Evolutionary conservation across 2,113 vertebrate genomes (phyloP), one percentile per base, ranked within the genome.

Genomic region (Alligator sinensis): DNA sequence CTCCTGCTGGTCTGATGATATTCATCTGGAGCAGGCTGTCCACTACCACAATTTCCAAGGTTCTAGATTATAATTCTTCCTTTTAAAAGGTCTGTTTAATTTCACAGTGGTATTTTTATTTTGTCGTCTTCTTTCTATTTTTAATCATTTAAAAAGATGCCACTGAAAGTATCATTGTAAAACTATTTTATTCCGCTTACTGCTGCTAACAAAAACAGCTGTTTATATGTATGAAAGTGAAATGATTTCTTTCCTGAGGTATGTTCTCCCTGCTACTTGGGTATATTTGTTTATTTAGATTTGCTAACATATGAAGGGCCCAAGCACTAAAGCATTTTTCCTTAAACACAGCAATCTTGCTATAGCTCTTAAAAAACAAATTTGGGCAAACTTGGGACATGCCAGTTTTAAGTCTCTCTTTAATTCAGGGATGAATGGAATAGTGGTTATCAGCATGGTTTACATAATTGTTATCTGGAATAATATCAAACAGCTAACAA

Each of bases 1-100:
- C 94, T 96, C 92, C 84, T 77, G 96, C 95, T 97, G 96, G 97
- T 84, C 91, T 34, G 30, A 63, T 84, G 82, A 85, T 94, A 95
- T 85, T 96, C 91, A 94, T 82, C 82, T 94, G 93, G 88, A 88
- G 89, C 4, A 25, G 84, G 66, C 86, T 57, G 85, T 79, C 77
- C 96, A 96, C 47, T 80, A 93, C 91, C 55, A 84, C 25, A 34
- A 5, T 84, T 94, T 77, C 55, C 61, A 91, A 91, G 85, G 59
- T 80, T 81, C 95, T 93, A 93, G 91, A 93, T 94, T 95, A 91
- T 90, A 89, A 47, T 93, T 82, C 88, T 87, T 95, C 88, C 76
- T 55, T 76, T 93, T 87, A 83, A 95, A 97, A 95, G 80, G 80
- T 93, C 79, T 91, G 64, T 86, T 94, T 84, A 64, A 30, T 92